Base-by-base conservation (phyloP, 2,888 invertebrate species). In the Corbicula japonica region DNA sequence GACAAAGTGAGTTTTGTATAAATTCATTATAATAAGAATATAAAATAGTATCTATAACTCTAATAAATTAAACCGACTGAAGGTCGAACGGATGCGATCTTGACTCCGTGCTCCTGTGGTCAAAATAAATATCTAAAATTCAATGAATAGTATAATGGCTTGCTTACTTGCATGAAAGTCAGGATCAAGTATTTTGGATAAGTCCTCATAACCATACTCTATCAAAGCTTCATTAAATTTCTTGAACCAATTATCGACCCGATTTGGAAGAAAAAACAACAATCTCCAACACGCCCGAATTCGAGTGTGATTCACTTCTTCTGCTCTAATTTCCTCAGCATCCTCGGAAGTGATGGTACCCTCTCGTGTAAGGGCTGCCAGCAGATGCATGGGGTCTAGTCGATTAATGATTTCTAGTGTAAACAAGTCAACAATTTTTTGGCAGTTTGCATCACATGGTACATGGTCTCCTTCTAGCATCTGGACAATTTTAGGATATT, bases 211-310 rank as follows among this genome's bases (percentile, higher is more conserved):
- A 8, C 41, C 26, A 68, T 50, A 48, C 8, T 75, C 71, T 26
- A 80, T 48, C 54, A 80, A 46, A 5, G 71, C 61, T 26, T 48
- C 50, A 44, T 75, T 38, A 35, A 80, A 75, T 23, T 75, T 35
- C 26, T 46, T 65, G 52, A 80, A 80, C 80, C 80, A 80, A 52
- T 80, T 41, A 28, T 75, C 62, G 28, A 46, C 62, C 38, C 71
- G 58, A 6, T 52, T 62, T 23, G 75, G 80, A 10, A 80, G 46
- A 52, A 58, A 61, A 30, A 62, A 72, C 61, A 80, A 26, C 0
- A 80, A 56, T 38, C 66, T 28, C 62, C 71, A 80, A 23, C 63
- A 66, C 28, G 80, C 80, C 23, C 62, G 61, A 8, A 28, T 30
- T 6, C 32, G 10, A 0, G 75, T 68, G 35, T 80, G 56, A 62